Percentiles rank a stretch among this genome's conserved stretches.
phyloP scores from a whole-genome alignment of 2,888 invertebrate species.

The Nesidiocoris tenuis region DNA sequence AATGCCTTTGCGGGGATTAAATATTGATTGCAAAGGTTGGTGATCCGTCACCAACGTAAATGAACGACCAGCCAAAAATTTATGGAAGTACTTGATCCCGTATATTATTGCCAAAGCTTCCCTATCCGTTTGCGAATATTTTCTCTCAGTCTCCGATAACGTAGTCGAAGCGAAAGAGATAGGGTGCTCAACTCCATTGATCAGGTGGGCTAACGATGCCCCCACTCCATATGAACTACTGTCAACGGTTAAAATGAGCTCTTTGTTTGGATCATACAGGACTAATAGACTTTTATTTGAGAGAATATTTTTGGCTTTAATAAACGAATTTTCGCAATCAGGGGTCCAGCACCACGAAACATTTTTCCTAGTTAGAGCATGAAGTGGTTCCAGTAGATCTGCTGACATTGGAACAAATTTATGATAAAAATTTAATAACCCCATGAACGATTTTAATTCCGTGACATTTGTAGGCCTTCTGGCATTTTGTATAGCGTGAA shows the following conservation, averaged over 20 bases:
- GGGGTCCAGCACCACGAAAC: constrained; percentile 2
- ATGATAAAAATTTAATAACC: constrained; percentile 29
- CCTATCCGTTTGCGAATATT: not conserved
- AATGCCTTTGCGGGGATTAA: not conserved
- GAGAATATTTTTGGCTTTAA: not conserved
- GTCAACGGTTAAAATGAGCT: constrained; percentile 7
- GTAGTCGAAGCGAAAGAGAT: constrained; percentile 11
- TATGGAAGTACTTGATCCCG: constrained; percentile 22
- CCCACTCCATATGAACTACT: constrained; percentile 29
- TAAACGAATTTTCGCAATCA: constrained; percentile 6
- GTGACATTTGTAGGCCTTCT: not conserved
- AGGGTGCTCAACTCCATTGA: not conserved
- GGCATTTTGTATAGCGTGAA: not conserved
- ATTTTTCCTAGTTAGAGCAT: constrained; percentile 2
- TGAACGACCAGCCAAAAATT: not conserved
- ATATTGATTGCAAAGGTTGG: constrained; percentile 5
- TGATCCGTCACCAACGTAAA: constrained; percentile 16
- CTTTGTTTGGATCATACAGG: constrained; percentile 1
- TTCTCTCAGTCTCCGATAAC: not conserved
- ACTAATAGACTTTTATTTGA: constrained; percentile 16
- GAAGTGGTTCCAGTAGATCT: constrained; percentile 11
- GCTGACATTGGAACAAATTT: constrained; percentile 20
- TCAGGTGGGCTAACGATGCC: not conserved
- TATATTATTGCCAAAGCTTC: constrained; percentile 1
- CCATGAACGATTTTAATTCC: constrained; percentile 14